phyloP scores from a whole-genome alignment of 2,113 vertebrate species.

The Loxodonta africana region DNA sequence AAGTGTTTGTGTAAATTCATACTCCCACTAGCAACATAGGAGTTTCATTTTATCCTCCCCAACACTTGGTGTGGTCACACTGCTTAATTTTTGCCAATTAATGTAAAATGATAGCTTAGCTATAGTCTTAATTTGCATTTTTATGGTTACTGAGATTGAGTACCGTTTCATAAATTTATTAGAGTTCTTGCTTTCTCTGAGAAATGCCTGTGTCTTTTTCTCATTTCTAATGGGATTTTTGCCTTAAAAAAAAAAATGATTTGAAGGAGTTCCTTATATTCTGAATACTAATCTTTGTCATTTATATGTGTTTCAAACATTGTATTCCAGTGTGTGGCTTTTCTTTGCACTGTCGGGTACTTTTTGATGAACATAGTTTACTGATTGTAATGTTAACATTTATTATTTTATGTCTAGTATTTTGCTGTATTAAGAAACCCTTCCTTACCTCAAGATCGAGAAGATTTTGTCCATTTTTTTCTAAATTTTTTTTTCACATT shows the following conservation, averaged over 20 bases:
- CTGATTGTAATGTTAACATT: not conserved
- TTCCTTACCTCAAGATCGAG: too few species aligned
- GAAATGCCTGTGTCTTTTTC: not conserved
- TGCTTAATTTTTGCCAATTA: not conserved
- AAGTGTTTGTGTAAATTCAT: too few species aligned
- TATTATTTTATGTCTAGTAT: not conserved
- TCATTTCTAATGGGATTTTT: not conserved
- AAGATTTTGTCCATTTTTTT: not conserved
- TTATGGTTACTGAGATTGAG: not conserved
- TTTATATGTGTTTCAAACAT: not conserved
- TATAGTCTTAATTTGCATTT: not conserved
- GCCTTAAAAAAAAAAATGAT: not conserved
- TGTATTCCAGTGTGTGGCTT: not conserved
- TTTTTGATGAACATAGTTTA: not conserved
- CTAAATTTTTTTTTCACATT: not conserved
- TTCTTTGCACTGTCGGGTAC: not conserved
- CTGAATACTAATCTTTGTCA: not conserved
- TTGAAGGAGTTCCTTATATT: constrained; percentile 3
- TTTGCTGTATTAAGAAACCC: not conserved
- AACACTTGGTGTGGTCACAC: too few species aligned
- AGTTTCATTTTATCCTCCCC: too few species aligned
- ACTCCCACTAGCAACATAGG: too few species aligned
- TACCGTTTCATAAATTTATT: not conserved
- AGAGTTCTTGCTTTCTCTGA: not conserved
- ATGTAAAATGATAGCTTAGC: not conserved